Percentiles rank a stretch among this genome's conserved stretches.
phyloP scores from a whole-genome alignment of 2,888 invertebrate species.

The Eristalis tenax region DNA sequence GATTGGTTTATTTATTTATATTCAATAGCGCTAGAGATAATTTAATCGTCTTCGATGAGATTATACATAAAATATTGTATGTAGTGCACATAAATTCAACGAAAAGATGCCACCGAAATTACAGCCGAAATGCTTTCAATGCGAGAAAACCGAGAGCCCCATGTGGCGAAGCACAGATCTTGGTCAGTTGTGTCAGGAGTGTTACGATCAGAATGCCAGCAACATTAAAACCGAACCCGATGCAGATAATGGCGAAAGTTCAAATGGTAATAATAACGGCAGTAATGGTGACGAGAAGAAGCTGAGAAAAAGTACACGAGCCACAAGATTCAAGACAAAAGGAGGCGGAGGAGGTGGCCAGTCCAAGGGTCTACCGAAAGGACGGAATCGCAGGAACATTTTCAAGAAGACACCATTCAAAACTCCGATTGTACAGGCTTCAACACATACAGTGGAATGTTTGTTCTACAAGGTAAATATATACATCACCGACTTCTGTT shows the following conservation, averaged over 20 bases:
- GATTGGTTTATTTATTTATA: slow-evolving; percentile 62
- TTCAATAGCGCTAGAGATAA: background rate
- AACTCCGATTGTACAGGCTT: slow-evolving; percentile 90
- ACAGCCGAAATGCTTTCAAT: slow-evolving; percentile 86
- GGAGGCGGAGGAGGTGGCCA: slow-evolving; percentile 61
- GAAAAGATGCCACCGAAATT: slow-evolving; percentile 74
- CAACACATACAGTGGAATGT: slow-evolving; percentile 90
- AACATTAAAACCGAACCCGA: slow-evolving; percentile 75
- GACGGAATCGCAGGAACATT: slow-evolving; percentile 89
- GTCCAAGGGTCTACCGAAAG: slow-evolving; percentile 82
- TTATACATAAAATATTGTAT: background rate
- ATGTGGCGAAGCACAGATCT: slow-evolving; percentile 89
- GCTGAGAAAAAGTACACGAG: slow-evolving; percentile 74
- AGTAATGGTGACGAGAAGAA: slow-evolving; percentile 77
- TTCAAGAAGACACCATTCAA: slow-evolving; percentile 91
- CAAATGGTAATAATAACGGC: slow-evolving; percentile 38
- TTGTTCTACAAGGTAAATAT: slow-evolving; percentile 86
- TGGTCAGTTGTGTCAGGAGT: slow-evolving; percentile 90
- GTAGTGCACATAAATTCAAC: background rate
- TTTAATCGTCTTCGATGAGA: background rate
- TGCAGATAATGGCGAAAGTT: slow-evolving; percentile 55
- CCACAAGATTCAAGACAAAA: slow-evolving; percentile 81
- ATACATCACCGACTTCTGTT: background rate
- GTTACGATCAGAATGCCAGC: slow-evolving; percentile 84
- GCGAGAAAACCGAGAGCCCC: slow-evolving; percentile 86